Base-by-base conservation (phyloP, 2,888 invertebrate genomes). In the Neoaliturus tenellus region DNA sequence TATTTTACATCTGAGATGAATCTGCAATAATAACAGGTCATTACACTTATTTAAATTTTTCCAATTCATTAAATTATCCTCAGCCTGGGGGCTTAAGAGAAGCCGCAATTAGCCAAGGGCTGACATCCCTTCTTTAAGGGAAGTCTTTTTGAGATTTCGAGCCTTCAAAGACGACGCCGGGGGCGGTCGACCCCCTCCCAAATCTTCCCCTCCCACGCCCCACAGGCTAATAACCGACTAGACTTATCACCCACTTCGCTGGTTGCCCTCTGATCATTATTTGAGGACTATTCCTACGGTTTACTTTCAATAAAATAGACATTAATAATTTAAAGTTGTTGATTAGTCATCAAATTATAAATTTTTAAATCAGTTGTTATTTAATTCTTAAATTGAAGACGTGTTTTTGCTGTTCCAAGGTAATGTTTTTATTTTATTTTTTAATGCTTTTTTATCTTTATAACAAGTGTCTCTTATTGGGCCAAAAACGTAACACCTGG, bases 101-200 rank as follows among this genome's bases (percentile, higher is more conserved):
- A 28, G 28, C 62, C 62, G 62, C 62, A 62, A 62, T 62, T 62
- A 62, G 62, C 62, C 62, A 31, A 28, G 62, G 62, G 62, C 62
- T 62, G 71, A 71, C 71, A 39, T 71, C 71, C 71, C 71, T 71
- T 35, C 67, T 67, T 35, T 2, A 39, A 71, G 39, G 62, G 71
- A 31, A 71, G 71, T 71, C 71, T 39, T 71, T 33, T 62, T 71
- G 39, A 71, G 71, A 71, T 71, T 71, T 71, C 71, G 39, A 39
- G 39, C 71, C 71, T 39, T 71, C 71, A 71, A 71, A 71, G 71
- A 33, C 71, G 39, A 12, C 17, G 71, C 71, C 71, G 10, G 20
- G 39, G 71, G 71, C 71, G 39, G 2, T 12, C 10, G 2, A 35
- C 23, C 39, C 20, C 39, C 71, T 23, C 39, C 23, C 28, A n/a